Percentiles rank a stretch among this genome's conserved stretches.
These are phyloP conservation scores for Acanthurus tractus DNA, from an alignment of 2,797 vertebrate genomes.

Conservation along the genomic window DNA sequence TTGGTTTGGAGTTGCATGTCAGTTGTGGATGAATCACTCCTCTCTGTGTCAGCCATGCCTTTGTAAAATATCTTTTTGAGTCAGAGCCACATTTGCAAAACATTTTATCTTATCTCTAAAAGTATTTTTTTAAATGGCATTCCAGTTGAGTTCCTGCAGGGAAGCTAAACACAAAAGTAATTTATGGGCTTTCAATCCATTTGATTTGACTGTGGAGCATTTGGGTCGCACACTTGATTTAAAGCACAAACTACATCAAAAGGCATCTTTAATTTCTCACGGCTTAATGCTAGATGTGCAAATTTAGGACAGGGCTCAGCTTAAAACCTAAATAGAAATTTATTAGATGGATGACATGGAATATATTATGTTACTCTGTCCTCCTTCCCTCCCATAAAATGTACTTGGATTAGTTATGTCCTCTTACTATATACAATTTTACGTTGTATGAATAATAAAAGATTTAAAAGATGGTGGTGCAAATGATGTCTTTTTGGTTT, in stretches of 20 bases:
- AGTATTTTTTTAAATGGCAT: conserved; percentile 63
- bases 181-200: conserved; percentile 58
- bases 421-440: neutral
- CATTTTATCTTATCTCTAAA: conserved; percentile 65
- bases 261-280: conserved; percentile 30
- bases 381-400: neutral
- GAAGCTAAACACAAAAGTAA: conserved; percentile 50
- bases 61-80: conserved; percentile 71
- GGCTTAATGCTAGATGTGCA: conserved; percentile 9
- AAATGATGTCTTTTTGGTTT: neutral
- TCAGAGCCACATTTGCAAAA: conserved; percentile 59
- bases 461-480: neutral
- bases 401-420: neutral
- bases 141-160: conserved; percentile 59
- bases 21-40: conserved; percentile 68
- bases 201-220: conserved; percentile 57
- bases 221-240: conserved; percentile 50
- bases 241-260: conserved; percentile 48
- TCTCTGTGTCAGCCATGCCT: conserved; percentile 61
- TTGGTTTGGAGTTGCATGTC: conserved; percentile 62
- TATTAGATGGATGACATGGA: neutral
- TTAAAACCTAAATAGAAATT: neutral
- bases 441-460: neutral
- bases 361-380: conserved; percentile 2
- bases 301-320: conserved; percentile 15